Evolutionary conservation across 2,113 vertebrate species (phyloP), one percentile per base, ranked within the genome.

Genomic region (Corythornis madagascariensis): DNA sequence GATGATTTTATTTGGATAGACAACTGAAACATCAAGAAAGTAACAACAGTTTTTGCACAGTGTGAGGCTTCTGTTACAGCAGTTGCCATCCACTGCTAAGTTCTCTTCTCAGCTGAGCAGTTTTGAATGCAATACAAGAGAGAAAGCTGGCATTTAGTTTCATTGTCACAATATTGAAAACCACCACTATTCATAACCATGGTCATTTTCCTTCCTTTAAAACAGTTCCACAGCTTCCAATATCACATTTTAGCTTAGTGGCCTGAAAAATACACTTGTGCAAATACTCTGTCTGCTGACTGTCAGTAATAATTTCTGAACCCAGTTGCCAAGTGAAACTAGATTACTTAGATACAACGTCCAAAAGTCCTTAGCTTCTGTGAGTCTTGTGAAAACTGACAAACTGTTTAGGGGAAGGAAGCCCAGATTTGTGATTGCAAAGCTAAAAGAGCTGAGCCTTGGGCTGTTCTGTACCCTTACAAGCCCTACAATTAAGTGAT

Each of bases 1-100:
- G 83, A 33, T 96, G 86, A 96, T 95, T 96, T 96, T 95, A 96
- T 96, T 96, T 94, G 83, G 93, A 75, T 60, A 96, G 96, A 95
- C 93, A 96, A 94, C 90, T 91, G 73, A 96, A 96, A 94, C 92
- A 94, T 95, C 92, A 88, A 72, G 93, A 94, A 95, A 94, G 76
- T 80, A 94, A 71, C 93, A 95, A 72, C 73, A 81, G 61, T 94
- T 89, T 95, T 82, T 96, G 83, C 94, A 88, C 90, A 96, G 90
- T 94, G 61, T 90, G 92, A 77, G 57, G 57, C 65, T 95, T 88
- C 93, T 82, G 61, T 88, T 90, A 45, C 76, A 92, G 93, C 92
- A 95, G 90, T 90, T 96, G 90, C 88, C 80, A 90, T 92, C 88
- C 83, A 8, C 73, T 35, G 88, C 40, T 18, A 52, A 88, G 88